A percentile compares a stretch with the other conserved stretches of the same genome.
Evolutionary conservation across 2,113 vertebrate species (phyloP).

Genomic region (Xerus inauris): DNA sequence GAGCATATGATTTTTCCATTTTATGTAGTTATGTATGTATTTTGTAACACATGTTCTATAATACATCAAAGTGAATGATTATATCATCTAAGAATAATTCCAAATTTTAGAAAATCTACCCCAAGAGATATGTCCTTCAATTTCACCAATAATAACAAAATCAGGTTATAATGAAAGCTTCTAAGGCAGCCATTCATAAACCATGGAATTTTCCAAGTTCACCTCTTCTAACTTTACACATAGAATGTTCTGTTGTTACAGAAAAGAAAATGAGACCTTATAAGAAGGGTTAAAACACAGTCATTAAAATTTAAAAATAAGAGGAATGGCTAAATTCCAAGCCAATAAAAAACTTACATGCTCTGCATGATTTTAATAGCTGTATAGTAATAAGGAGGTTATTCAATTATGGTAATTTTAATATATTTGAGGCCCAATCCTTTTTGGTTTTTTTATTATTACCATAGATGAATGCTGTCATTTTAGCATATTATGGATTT

Average conservation of each 20-base stretch:
- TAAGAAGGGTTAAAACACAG: slow-evolving; percentile 54
- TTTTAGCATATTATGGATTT: neutral
- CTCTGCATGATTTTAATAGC: slow-evolving; percentile 74
- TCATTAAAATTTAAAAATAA: slow-evolving; percentile 70
- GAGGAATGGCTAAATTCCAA: slow-evolving; percentile 72
- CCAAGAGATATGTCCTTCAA: neutral
- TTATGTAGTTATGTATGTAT: neutral
- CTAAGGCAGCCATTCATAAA: neutral
- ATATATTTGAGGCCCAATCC: slow-evolving; percentile 17
- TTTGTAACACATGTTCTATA: neutral
- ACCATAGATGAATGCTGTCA: neutral
- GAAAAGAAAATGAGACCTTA: slow-evolving; percentile 23
- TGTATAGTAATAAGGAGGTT: slow-evolving; percentile 39
- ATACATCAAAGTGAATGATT: slow-evolving; percentile 4
- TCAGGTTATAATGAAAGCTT: slow-evolving; percentile 22
- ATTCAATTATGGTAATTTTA: slow-evolving; percentile 63
- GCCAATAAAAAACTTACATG: slow-evolving; percentile 76
- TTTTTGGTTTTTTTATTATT: slow-evolving; percentile 45
- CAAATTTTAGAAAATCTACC: neutral
- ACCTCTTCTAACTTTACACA: slow-evolving; percentile 16
- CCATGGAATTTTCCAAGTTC: neutral
- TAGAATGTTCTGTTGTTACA: neutral
- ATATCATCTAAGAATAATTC: neutral
- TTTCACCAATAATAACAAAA: neutral
- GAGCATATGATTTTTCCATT: neutral